Conservation (phyloP, 1,140 invertebrate species). For the Bombus balteatus region DNA sequence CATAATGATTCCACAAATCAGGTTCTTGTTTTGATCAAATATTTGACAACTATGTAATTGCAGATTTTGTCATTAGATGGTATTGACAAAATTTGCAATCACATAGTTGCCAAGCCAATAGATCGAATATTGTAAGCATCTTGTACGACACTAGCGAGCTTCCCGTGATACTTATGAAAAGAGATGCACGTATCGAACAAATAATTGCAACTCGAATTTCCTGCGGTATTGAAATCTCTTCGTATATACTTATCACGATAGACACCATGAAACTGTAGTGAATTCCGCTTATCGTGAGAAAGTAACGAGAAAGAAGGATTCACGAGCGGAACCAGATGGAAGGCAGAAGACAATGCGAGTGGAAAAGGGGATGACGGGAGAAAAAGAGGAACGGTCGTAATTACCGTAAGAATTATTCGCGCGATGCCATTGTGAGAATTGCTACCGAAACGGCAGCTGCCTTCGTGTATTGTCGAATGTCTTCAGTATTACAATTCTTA, state of each 20-base stretch:
- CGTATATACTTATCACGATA: background rate
- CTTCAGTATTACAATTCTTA: constrained; percentile 52
- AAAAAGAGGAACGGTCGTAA: constrained; percentile 55
- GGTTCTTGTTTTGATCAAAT: too few relatives aligned
- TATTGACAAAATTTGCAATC: too few relatives aligned
- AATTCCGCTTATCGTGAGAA: constrained; percentile 10
- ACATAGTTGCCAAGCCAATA: too few relatives aligned
- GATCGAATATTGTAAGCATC: too few relatives aligned
- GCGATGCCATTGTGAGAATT: constrained; percentile 65
- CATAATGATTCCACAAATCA: too few relatives aligned
- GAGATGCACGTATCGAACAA: too few relatives aligned
- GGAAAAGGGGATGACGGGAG: constrained; percentile 38
- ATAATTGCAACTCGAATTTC: background rate
- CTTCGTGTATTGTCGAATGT: constrained; percentile 51
- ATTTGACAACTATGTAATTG: too few relatives aligned
- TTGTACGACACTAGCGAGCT: too few relatives aligned
- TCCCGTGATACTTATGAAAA: too few relatives aligned
- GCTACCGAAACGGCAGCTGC: constrained; percentile 68
- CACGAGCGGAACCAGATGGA: constrained; percentile 27
- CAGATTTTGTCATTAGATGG: too few relatives aligned
- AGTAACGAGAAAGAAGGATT: background rate
- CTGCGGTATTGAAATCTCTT: background rate
- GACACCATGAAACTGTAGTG: background rate
- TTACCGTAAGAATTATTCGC: constrained; percentile 68
- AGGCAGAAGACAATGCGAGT: constrained; percentile 2